Base-by-base conservation (phyloP, 2,888 invertebrate genomes). In the Aethes cnicana region DNA sequence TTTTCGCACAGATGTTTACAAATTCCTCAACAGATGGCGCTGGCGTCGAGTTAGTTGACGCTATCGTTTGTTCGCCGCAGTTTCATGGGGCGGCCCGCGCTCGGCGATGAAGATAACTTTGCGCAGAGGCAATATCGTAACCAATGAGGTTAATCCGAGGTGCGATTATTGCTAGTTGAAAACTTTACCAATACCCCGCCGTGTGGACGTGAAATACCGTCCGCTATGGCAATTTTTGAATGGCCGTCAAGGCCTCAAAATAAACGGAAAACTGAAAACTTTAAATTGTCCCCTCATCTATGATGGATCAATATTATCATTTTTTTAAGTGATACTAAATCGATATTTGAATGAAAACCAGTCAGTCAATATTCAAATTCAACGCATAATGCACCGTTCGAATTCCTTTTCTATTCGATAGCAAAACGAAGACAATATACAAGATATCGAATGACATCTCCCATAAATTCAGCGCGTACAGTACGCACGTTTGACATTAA, bases 141-240 rank as follows among this genome's bases (percentile, higher is more conserved):
- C 95, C 95, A 92, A 95, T 95, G 95, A 95, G 94, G 95, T 94
- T 91, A 88, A 92, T 93, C 94, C 93, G 95, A 94, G 94, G 93
- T 94, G 94, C 93, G 94, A 94, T 94, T 94, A 95, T 95, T 95
- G 95, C 95, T 95, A 95, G 94, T 95, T 95, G 95, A 95, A 95
- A 95, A 95, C 95, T 95, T 94, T 94, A 94, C 95, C 95, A 95
- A 95, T 95, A 95, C 94, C 95, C 94, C 94, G 94, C 94, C 94
- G 88, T 91, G 94, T 91, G 93, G 94, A 92, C 93, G 94, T 95
- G 95, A 93, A 95, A 95, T 92, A 94, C 91, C 93, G 94, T 93
- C 93, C 94, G 91, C 94, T 91, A 92, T 91, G 94, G 94, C 95
- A 95, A 95, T 95, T 95, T 95, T 95, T 95, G 94, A 81, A 92